Percentiles rank a stretch among this genome's conserved stretches.
Conservation (phyloP, 2,797 vertebrate genomes). For the Loriculus beryllinus region DNA sequence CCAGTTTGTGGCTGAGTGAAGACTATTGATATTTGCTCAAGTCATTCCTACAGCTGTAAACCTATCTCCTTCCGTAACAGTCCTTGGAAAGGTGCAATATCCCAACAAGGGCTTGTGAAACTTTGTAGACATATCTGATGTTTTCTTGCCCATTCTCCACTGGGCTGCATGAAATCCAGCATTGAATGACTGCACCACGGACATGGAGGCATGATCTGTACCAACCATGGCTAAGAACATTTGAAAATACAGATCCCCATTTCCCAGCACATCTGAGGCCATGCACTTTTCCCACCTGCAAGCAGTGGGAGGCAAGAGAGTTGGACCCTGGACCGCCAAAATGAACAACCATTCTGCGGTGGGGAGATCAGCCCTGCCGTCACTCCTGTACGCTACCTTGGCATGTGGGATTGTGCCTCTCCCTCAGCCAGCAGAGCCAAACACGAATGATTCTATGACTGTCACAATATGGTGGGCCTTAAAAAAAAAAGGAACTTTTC, state of each 20-base stretch:
- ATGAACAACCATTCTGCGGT: neutral
- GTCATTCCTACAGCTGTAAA: neutral
- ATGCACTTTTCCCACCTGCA: neutral
- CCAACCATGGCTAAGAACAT: neutral
- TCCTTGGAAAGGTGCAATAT: neutral
- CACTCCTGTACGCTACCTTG: neutral
- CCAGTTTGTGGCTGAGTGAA: neutral
- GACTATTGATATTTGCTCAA: neutral
- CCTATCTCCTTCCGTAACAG: neutral
- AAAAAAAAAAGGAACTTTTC: neutral
- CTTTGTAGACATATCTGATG: neutral
- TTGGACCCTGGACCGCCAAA: neutral
- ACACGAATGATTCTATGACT: neutral
- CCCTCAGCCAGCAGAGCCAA: neutral
- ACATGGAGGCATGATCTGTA: neutral
- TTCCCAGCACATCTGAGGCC: neutral
- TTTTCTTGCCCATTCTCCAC: neutral
- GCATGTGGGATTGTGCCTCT: accelerated
- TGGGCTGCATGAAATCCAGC: neutral
- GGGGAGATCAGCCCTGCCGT: neutral
- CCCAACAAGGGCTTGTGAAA: neutral
- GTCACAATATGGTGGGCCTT: neutral
- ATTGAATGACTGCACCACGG: neutral
- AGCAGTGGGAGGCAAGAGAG: neutral
- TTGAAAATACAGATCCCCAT: neutral